Conservation (phyloP, 1,140 invertebrate species). For the Popillia japonica region DNA sequence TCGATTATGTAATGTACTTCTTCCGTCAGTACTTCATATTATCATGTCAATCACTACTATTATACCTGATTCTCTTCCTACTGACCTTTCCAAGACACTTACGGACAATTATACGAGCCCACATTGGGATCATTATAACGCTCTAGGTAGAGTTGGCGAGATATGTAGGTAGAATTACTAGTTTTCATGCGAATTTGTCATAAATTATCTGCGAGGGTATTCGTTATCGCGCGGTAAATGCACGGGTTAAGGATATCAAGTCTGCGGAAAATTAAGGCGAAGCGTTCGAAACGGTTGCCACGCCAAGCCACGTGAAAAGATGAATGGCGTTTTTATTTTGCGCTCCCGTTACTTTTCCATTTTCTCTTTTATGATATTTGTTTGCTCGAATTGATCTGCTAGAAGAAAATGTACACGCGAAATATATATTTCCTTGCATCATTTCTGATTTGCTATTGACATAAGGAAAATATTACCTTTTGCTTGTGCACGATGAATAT, state of each 20-base stretch:
- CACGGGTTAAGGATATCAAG: background rate
- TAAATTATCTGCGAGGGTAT: conserved; percentile 16
- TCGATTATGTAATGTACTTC: too few species aligned
- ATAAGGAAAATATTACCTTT: too few species aligned
- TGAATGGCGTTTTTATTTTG: background rate
- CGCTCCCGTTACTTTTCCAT: background rate
- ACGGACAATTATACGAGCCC: too few species aligned
- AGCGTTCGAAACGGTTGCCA: background rate
- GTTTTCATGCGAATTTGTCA: conserved; percentile 25
- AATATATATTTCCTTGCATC: too few species aligned
- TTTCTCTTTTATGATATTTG: background rate
- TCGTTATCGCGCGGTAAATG: conserved; percentile 22
- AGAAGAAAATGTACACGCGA: too few species aligned
- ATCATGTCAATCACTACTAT: too few species aligned
- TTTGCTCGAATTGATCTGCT: too few species aligned
- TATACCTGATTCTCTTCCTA: too few species aligned
- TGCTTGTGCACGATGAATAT: too few species aligned
- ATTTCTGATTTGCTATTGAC: too few species aligned
- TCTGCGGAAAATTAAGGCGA: conserved; percentile 8
- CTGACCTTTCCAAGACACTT: too few species aligned
- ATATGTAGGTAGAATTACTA: background rate
- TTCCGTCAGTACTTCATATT: too few species aligned
- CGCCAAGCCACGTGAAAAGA: background rate
- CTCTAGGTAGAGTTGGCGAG: background rate
- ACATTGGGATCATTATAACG: background rate